Evolutionary conservation across 2,888 invertebrate genomes (phyloP), one percentile per base, ranked within the genome.

Genomic region (Bellardia bayeri): DNA sequence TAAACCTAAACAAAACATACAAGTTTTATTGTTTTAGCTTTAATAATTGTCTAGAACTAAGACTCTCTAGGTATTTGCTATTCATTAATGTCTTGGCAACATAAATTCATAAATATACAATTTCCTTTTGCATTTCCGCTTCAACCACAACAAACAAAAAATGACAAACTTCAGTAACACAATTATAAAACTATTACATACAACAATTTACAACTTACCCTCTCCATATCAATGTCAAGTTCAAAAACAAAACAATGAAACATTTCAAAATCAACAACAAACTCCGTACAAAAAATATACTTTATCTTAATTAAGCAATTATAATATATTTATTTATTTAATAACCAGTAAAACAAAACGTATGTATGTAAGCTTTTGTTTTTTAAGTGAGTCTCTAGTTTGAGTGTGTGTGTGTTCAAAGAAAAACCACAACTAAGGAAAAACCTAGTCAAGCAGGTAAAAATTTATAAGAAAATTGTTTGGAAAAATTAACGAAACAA

Each of bases 231-330:
- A 86, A 86, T 86, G 86, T 86, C 86, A 86, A 86, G 86, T 86
- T 86, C 82, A 86, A 23, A 63, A 49, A 66, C 23, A 78, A 86
- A 72, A 40, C 58, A 74, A 49, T 63, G 42, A 74, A 71, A n/a
- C 45, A 75, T 76, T 85, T 66, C 61, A 66, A 82, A 33, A 68
- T 16, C 61, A 63, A 40, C 69, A 64, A 54, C 16, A 64, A 72
- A 42, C 61, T 69, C 23, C 30, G 7, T 61, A 16, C 37, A 74
- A 58, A 56, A 79, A 68, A 61, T n/a, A 58, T 49, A 63, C 42
- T 83, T 58, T 13, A 54, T 64, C 76, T 76, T 80, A 87, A 87
- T 83, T 80, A 80, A 80, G 61, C 83, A 83, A 87, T 87, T 87
- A 75, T 75, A 75, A 23, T 79, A n/a, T 58, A 1, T 23, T 1